These are phyloP conservation scores for Solea solea DNA, from an alignment of 2,113 vertebrate species.

Conservation along the genomic window DNA sequence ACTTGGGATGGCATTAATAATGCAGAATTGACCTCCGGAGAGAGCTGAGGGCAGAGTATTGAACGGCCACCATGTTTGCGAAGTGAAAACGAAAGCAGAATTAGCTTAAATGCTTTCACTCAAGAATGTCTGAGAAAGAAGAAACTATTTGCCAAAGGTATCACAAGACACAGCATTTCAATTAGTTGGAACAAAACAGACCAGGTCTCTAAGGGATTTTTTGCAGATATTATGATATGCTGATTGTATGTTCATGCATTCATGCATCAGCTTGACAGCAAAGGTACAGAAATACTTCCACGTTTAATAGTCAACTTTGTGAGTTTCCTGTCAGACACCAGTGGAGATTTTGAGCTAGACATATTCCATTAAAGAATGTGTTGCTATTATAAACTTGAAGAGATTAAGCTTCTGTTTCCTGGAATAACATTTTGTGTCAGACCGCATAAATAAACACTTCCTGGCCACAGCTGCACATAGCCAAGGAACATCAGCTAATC, in stretches of 20 bases:
- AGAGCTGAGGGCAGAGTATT: conserved; percentile 56
- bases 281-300: conserved; percentile 18
- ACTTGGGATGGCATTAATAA: conserved; percentile 41
- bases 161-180: conserved; percentile 36
- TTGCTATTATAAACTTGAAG: conserved; percentile 37
- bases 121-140: conserved; percentile 33
- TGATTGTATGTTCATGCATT: conserved; percentile 4
- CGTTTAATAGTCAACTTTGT: conserved; percentile 26
- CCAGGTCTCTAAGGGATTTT: neutral
- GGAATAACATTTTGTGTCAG: conserved; percentile 16
- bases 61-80: conserved; percentile 38
- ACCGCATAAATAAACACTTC: conserved; percentile 34
- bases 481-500: neutral
- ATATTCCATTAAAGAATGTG: conserved; percentile 23
- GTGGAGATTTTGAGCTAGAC: conserved; percentile 9
- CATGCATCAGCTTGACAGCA: conserved; percentile 17
- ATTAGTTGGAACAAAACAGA: conserved; percentile 33
- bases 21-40: conserved; percentile 35
- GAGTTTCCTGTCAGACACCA: conserved; percentile 24
- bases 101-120: conserved; percentile 65
- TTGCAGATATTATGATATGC: conserved; percentile 24
- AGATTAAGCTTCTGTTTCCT: conserved; percentile 28
- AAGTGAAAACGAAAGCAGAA: conserved; percentile 73
- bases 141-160: conserved; percentile 25
- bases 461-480: neutral